Evolutionary conservation across 2,888 invertebrate species (phyloP).

Genomic region (Melinaea menophilus): DNA sequence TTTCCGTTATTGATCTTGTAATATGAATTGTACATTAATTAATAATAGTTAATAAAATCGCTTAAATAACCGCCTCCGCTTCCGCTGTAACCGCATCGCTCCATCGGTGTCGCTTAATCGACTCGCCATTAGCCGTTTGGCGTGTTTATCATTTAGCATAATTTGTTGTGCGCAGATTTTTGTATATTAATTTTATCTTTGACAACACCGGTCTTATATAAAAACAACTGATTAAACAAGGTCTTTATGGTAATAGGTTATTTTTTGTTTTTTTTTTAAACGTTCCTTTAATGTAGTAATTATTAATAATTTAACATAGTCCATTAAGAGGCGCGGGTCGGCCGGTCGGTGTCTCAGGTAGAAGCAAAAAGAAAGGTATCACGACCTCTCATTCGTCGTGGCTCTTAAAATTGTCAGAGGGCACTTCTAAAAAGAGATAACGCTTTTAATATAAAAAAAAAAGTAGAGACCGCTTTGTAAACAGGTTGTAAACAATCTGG

Average conservation of each 20-base stretch:
- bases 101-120: no score
- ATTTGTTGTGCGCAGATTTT: conserved; percentile 23
- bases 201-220: conserved; percentile 14
- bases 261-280: conserved; percentile 23
- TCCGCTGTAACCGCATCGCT: no score
- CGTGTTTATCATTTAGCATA: conserved; percentile 32
- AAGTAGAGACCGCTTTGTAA: conserved; percentile 60
- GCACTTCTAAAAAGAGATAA: conserved; percentile 67
- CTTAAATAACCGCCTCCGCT: no score
- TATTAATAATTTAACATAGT: conserved; percentile 60
- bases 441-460: conserved; percentile 58
- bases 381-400: conserved; percentile 44
- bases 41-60: no score
- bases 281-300: conserved; percentile 39
- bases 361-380: conserved; percentile 44
- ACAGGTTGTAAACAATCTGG: conserved; percentile 68
- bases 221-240: conserved; percentile 20
- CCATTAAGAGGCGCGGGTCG: conserved; percentile 50
- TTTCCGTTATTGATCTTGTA: no score
- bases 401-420: conserved; percentile 65
- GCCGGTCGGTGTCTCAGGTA: conserved; percentile 37
- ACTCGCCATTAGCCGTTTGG: background rate
- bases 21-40: no score
- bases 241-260: conserved; percentile 26
- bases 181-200: conserved; percentile 19